phyloP scores from a whole-genome alignment of 92 coral and sea anemone species.

The Heteractis magnifica region DNA sequence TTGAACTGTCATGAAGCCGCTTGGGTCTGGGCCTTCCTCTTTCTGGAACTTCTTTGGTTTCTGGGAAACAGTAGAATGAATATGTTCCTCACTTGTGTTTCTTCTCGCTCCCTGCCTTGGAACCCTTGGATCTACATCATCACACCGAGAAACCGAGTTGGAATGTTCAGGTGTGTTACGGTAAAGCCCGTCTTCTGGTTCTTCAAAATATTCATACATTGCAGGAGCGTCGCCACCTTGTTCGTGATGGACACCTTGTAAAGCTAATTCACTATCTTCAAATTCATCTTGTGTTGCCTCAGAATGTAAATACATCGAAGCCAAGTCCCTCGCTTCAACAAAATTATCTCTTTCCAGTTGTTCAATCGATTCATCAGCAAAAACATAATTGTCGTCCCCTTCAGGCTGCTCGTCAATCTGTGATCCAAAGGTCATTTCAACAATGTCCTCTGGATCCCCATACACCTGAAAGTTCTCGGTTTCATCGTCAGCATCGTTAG shows the following conservation, averaged over 20 bases:
- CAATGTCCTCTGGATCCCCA: conserved; percentile 36
- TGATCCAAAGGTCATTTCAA: conserved; percentile 41
- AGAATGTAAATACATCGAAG: background rate
- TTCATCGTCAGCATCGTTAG: conserved; percentile 38
- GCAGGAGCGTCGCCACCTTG: background rate
- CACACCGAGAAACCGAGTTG: background rate
- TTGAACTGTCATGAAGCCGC: conserved; percentile 39
- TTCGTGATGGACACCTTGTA: background rate
- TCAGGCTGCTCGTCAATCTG: conserved; percentile 14
- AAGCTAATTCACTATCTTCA: background rate
- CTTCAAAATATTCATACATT: conserved; percentile 8
- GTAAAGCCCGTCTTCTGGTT: background rate
- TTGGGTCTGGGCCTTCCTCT: conserved; percentile 36
- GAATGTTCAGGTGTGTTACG: background rate
- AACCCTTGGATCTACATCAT: background rate
- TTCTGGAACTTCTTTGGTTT: conserved; percentile 6
- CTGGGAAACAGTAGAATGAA: background rate
- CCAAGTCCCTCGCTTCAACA: conserved; percentile 4
- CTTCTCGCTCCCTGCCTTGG: background rate
- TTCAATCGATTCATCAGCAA: background rate
- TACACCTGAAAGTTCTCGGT: conserved; percentile 18
- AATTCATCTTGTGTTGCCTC: background rate
- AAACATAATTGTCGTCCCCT: conserved; percentile 4
- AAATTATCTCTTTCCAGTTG: background rate
- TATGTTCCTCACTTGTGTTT: background rate